Percentiles rank a stretch among this genome's conserved stretches.
phyloP scores from a whole-genome alignment of 2,113 vertebrate genomes.

The Mobula hypostoma region DNA sequence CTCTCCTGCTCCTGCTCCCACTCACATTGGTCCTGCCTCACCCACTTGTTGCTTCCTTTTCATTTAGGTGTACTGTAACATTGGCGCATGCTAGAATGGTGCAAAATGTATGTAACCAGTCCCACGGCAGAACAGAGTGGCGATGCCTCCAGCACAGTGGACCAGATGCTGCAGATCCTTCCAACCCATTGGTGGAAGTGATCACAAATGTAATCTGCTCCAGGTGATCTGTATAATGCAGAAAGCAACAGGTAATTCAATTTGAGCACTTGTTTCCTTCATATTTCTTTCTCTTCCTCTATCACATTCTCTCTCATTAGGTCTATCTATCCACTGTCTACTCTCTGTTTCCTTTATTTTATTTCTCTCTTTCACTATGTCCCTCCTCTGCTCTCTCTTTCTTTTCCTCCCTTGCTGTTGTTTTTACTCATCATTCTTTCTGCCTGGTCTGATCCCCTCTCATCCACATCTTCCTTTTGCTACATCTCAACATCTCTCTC shows the following conservation, averaged over 20 bases:
- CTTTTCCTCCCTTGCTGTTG: neutral
- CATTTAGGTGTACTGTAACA: too few relatives aligned
- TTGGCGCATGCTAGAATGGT: too few relatives aligned
- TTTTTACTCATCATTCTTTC: neutral
- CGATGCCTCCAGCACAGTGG: too few relatives aligned
- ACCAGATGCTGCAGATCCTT: too few relatives aligned
- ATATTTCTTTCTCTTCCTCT: neutral
- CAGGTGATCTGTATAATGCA: too few relatives aligned
- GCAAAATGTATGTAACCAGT: too few relatives aligned
- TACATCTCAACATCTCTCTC: neutral
- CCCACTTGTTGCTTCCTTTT: neutral
- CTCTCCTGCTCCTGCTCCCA: neutral
- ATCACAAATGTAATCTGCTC: too few relatives aligned
- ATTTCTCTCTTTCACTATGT: neutral
- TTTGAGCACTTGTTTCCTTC: neutral
- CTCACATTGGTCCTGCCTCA: neutral
- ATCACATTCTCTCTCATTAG: neutral
- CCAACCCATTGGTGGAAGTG: too few relatives aligned
- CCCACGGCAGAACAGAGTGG: too few relatives aligned
- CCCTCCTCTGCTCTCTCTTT: neutral
- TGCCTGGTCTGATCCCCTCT: neutral
- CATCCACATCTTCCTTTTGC: neutral
- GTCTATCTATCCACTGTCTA: neutral
- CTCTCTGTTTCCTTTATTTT: neutral
- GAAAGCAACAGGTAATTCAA: too few relatives aligned